Percentiles rank a stretch among this genome's conserved stretches.
phyloP scores from a whole-genome alignment of 2,113 vertebrate genomes.

The Salvelinus fontinalis region DNA sequence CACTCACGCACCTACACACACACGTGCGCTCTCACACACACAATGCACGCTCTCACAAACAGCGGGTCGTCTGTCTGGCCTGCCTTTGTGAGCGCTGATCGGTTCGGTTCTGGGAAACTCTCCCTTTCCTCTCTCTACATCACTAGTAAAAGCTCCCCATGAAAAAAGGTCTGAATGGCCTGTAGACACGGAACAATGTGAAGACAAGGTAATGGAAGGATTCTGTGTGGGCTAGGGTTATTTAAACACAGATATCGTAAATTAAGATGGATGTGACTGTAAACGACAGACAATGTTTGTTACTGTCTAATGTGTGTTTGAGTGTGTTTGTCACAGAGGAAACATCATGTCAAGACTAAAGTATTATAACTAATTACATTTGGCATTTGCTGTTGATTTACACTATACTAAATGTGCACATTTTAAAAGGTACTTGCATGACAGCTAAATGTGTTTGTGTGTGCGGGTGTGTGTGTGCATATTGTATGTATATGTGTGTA shows the following conservation, averaged over 20 bases:
- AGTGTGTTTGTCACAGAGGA: too few relatives aligned
- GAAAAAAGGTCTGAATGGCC: too few relatives aligned
- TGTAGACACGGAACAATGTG: slow-evolving; percentile 8
- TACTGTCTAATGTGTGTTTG: too few relatives aligned
- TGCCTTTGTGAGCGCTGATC: neutral
- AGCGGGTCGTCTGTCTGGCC: neutral
- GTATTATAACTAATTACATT: too few relatives aligned
- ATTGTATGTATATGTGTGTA: neutral
- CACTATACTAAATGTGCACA: too few relatives aligned
- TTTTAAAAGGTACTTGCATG: too few relatives aligned
- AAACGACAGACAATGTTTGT: too few relatives aligned
- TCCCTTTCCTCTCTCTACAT: slow-evolving; percentile 2
- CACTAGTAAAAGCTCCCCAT: neutral
- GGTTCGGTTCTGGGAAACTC: slow-evolving; percentile 18
- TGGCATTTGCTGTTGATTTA: too few relatives aligned
- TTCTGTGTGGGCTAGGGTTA: neutral
- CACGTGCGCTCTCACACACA: too few relatives aligned
- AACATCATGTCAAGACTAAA: too few relatives aligned
- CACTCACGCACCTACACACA: too few relatives aligned
- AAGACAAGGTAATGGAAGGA: neutral
- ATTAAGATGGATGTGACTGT: too few relatives aligned
- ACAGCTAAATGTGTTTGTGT: neutral
- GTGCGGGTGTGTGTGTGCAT: neutral
- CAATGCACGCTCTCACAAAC: neutral
- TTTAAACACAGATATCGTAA: neutral